These are phyloP conservation scores for Drosophila tsacasi DNA, from an alignment of 1,140 invertebrate species.

Conservation along the genomic window DNA sequence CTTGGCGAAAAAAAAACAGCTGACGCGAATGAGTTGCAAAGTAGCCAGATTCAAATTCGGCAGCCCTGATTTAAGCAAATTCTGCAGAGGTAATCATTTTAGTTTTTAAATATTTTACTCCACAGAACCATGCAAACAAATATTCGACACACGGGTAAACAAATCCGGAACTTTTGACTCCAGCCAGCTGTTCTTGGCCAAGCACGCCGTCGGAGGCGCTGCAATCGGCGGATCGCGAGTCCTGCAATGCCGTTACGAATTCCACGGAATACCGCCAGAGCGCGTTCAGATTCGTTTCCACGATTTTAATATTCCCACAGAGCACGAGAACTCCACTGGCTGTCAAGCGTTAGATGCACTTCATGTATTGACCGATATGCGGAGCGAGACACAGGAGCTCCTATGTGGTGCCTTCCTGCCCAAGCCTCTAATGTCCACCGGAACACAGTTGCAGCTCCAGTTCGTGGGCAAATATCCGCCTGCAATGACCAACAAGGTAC, in stretches of 20 bases:
- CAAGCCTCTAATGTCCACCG: constrained; percentile 95
- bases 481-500: constrained; percentile 89
- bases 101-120: not conserved
- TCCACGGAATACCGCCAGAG: constrained; percentile 92
- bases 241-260: constrained; percentile 93
- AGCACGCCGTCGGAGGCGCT: constrained; percentile 79
- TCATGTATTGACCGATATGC: constrained; percentile 63
- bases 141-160: constrained; percentile 91
- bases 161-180: constrained; percentile 93
- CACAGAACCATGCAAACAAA: constrained; percentile 88
- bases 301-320: constrained; percentile 79
- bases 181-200: constrained; percentile 87
- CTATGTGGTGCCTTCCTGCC: constrained; percentile 93
- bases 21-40: not conserved
- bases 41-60: not conserved
- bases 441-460: constrained; percentile 92
- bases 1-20: not conserved
- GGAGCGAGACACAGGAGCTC: constrained; percentile 88
- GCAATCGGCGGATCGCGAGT: constrained; percentile 86
- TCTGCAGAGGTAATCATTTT: not conserved
- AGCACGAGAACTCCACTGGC: constrained; percentile 60
- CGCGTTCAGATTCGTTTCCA: constrained; percentile 87
- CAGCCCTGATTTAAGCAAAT: not conserved
- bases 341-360: constrained; percentile 73
- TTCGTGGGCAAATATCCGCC: constrained; percentile 89